These are phyloP conservation scores for Argyrosomus japonicus DNA, from an alignment of 2,113 vertebrate genomes.

Conservation along the genomic window DNA sequence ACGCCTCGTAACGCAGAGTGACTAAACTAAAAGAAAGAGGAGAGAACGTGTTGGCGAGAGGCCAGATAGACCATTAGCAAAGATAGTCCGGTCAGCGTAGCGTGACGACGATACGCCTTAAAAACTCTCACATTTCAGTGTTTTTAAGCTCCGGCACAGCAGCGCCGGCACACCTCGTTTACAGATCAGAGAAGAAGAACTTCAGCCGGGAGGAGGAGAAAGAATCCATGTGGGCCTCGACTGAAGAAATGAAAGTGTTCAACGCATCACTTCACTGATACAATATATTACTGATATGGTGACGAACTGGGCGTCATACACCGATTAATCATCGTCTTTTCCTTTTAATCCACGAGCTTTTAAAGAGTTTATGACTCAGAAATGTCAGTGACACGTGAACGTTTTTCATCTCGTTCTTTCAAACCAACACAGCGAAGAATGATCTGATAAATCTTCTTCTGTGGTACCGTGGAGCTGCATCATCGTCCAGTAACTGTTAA, in stretches of 20 bases:
- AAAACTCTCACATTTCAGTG: slow-evolving; percentile 54
- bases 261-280: neutral
- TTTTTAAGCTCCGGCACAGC: neutral
- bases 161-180: neutral
- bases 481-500: too few relatives aligned
- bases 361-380: neutral
- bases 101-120: slow-evolving; percentile 30
- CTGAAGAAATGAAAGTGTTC: neutral
- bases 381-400: neutral
- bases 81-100: slow-evolving; percentile 27
- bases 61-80: slow-evolving; percentile 65
- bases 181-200: slow-evolving; percentile 31
- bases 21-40: slow-evolving; percentile 29
- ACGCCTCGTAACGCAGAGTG: slow-evolving; percentile 4
- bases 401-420: neutral
- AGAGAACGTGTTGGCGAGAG: slow-evolving; percentile 27
- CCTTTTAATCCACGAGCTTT: neutral
- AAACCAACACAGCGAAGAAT: neutral
- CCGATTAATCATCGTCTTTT: neutral
- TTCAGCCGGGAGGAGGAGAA: neutral
- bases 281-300: neutral
- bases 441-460: neutral
- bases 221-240: slow-evolving; percentile 25
- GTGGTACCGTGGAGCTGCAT: neutral
- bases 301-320: neutral